Evolutionary conservation across 1,140 invertebrate species (phyloP).

Genomic region (Lutraria rhynchaena): DNA sequence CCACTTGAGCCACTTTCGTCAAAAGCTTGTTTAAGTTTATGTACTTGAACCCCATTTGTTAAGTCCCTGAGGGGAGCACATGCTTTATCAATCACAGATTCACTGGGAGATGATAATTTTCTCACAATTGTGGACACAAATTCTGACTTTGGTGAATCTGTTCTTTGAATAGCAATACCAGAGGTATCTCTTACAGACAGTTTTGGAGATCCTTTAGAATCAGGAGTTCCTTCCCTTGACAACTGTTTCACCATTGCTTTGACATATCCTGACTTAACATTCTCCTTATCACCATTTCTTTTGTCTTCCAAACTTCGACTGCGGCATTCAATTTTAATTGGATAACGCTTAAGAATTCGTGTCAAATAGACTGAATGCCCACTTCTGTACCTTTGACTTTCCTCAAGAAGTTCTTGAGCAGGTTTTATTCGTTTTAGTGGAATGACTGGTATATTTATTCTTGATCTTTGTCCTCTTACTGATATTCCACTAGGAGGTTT

Average conservation of each 20-base stretch:
- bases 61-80: slow-evolving; percentile 72
- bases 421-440: slow-evolving; percentile 71
- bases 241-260: slow-evolving; percentile 74
- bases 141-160: slow-evolving; percentile 73
- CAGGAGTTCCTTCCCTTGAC: slow-evolving; percentile 75
- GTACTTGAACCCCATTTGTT: slow-evolving; percentile 73
- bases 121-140: slow-evolving; percentile 74
- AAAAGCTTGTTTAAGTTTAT: slow-evolving; percentile 70
- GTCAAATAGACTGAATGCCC: slow-evolving; percentile 74
- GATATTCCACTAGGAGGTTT: slow-evolving; percentile 38
- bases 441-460: slow-evolving; percentile 47
- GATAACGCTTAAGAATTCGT: slow-evolving; percentile 74
- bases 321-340: slow-evolving; percentile 61
- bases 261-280: slow-evolving; percentile 73
- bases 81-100: slow-evolving; percentile 58
- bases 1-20: slow-evolving; percentile 53
- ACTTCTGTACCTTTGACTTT: slow-evolving; percentile 76
- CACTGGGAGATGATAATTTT: slow-evolving; percentile 71
- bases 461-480: slow-evolving; percentile 33
- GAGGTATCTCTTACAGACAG: slow-evolving; percentile 52
- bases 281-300: slow-evolving; percentile 73
- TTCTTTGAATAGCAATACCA: slow-evolving; percentile 53
- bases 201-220: slow-evolving; percentile 60
- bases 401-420: slow-evolving; percentile 76
- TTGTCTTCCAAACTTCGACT: slow-evolving; percentile 39